Base-by-base conservation (phyloP, 92 coral and sea anemone genomes). In the Heliopora coerulea region DNA sequence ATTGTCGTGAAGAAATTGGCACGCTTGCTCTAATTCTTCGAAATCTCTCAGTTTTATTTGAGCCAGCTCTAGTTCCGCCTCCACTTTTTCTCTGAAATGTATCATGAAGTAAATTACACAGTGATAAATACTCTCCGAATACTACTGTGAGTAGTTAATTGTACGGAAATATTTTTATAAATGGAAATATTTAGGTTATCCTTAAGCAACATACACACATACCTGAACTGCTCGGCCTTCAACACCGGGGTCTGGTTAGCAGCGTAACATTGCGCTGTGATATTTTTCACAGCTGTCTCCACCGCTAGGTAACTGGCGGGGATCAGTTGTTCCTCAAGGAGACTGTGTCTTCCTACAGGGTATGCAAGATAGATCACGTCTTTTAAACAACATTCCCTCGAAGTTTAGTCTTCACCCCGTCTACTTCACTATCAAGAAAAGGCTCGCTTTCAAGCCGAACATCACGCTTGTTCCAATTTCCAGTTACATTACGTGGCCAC, bases 261-360 rank as follows among this genome's bases (percentile, higher is more conserved):
- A 37, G 74, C 80, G 79, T 83, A 86, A 79, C 98, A 93, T 15
- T 83, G 76, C 25, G 76, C 85, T 37, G 95, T 81, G 41, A 93
- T 82, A 74, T 69, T 89, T 14, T 74, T 42, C 29, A 93, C 96
- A 62, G 88, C 96, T 48, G 83, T 85, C 78, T 93, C 96, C 28
- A 93, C 98, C 8, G 91, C 87, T 8, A 89, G 86, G 86, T 93
- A 93, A 83, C 96, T 93, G 26, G 96, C 98, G 32, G 98, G 98
- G 35, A 93, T 82, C 13, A 88, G 91, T 23, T 96, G 91, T 65
- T 90, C 91, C 54, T 90, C 78, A 14, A 93, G 62, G 1, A 90
- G 88, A 34, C 88, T 80, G 40, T 89, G 91, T 48, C 96, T 88
- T 52, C 98, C 98, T 93, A 62, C 28, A 64, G 41, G 25, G 39